Conservation (phyloP, 2,113 vertebrate genomes). For the Gallinago undulata region DNA sequence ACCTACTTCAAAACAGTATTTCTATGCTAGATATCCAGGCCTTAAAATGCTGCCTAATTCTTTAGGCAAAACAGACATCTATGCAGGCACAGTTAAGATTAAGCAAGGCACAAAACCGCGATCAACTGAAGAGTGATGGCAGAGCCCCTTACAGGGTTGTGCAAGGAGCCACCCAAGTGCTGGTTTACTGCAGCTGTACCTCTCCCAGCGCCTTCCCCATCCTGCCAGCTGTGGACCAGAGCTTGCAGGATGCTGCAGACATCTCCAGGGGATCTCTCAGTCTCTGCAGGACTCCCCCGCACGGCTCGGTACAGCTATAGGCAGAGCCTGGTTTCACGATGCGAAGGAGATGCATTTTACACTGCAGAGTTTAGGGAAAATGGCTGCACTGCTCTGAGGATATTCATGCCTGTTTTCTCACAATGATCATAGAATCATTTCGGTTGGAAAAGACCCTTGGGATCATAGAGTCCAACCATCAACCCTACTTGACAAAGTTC, state of each 20-base stretch:
- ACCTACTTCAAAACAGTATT: not conserved
- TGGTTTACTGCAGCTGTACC: not conserved
- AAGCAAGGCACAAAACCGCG: not conserved
- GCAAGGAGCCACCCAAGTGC: fast-evolving
- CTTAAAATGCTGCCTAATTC: not conserved
- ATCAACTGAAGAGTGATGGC: not conserved
- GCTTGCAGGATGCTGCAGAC: not conserved
- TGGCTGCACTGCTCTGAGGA: not conserved
- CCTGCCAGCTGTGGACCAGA: not conserved
- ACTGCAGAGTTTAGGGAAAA: not conserved
- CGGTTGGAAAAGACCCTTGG: too few species aligned
- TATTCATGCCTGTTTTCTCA: fast-evolving
- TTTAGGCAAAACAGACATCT: not conserved
- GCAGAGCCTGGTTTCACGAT: not conserved
- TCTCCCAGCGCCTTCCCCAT: fast-evolving
- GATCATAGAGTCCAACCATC: too few species aligned
- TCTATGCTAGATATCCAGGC: not conserved
- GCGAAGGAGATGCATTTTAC: not conserved
- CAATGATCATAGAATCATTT: too few species aligned
- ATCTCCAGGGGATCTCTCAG: not conserved
- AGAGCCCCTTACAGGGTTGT: not conserved
- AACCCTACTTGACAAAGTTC: too few species aligned
- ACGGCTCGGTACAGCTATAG: not conserved
- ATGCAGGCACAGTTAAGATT: not conserved
- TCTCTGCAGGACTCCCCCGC: not conserved